Evolutionary conservation across 2,888 invertebrate genomes (phyloP).

Genomic region (Torymus aiolomorphi): DNA sequence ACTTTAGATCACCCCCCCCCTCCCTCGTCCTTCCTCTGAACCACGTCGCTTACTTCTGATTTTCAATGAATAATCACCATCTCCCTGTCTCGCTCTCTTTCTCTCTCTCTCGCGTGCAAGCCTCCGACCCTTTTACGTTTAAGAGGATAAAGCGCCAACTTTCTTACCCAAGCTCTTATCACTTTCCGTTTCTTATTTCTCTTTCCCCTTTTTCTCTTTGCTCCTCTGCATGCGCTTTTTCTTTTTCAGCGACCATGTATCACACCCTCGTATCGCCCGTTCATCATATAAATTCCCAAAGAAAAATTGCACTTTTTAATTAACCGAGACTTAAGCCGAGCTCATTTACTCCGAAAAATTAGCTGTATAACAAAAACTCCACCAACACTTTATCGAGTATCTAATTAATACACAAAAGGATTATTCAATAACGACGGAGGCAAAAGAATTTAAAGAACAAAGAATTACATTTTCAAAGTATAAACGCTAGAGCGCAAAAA

Average conservation of each 20-base stretch:
- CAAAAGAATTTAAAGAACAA: no score
- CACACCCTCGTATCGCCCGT: conserved; percentile 32
- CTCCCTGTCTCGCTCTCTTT: no score
- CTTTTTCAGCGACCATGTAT: neutral
- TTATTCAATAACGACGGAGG: no score
- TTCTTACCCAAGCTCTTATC: conserved; percentile 19
- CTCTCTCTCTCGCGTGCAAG: no score
- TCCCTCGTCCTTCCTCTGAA: no score
- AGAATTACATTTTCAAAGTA: no score
- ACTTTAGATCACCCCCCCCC: conserved; percentile 22
- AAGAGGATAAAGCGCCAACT: conserved; percentile 24
- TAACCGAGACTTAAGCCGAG: conserved; percentile 26
- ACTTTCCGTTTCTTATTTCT: conserved; percentile 14
- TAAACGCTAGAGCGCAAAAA: no score
- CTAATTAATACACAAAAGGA: no score
- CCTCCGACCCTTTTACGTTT: neutral
- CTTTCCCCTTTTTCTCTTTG: neutral
- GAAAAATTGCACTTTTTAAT: conserved; percentile 51
- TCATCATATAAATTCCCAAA: conserved; percentile 29
- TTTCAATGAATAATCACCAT: conserved; percentile 46
- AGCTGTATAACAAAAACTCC: neutral
- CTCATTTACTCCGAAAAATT: conserved; percentile 30
- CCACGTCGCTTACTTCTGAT: conserved; percentile 32
- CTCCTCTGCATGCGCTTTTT: neutral
- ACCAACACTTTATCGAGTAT: neutral